phyloP scores from a whole-genome alignment of 2,888 invertebrate species.

The Alloscopus bannaensis region DNA sequence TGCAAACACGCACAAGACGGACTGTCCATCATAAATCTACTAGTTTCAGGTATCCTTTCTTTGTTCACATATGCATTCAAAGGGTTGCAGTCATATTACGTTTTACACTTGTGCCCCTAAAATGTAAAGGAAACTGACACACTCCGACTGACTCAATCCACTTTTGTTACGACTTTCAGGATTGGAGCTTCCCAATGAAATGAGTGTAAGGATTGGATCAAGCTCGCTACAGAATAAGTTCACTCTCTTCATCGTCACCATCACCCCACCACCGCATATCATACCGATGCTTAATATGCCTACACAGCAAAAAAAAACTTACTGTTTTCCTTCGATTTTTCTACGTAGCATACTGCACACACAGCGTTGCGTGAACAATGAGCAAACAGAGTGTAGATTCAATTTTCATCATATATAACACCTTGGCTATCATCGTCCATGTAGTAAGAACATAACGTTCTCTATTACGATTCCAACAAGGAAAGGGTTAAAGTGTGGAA shows the following conservation, averaged over 20 bases:
- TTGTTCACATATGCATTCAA: no score
- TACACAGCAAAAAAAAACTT: background rate
- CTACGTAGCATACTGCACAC: background rate
- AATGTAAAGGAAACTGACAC: conserved; percentile 20
- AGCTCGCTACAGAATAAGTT: no score
- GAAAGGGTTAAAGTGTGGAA: background rate
- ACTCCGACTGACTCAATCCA: conserved; percentile 4
- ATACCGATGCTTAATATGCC: background rate
- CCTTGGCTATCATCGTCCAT: no score
- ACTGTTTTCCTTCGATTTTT: conserved; percentile 23
- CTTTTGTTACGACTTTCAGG: background rate
- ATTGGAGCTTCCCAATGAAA: conserved; percentile 20
- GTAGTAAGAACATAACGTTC: no score
- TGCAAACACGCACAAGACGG: no score
- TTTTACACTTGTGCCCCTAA: no score
- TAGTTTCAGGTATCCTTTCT: no score
- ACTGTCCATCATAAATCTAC: no score
- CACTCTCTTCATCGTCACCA: conserved; percentile 3
- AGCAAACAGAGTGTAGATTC: no score
- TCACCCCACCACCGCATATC: conserved; percentile 3
- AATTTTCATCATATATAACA: no score
- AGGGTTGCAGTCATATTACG: no score
- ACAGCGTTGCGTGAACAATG: background rate
- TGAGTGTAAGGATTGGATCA: conserved; percentile 22
- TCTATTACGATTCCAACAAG: background rate